phyloP scores from a whole-genome alignment of 2,113 vertebrate genomes.

The Ptyas mucosa region DNA sequence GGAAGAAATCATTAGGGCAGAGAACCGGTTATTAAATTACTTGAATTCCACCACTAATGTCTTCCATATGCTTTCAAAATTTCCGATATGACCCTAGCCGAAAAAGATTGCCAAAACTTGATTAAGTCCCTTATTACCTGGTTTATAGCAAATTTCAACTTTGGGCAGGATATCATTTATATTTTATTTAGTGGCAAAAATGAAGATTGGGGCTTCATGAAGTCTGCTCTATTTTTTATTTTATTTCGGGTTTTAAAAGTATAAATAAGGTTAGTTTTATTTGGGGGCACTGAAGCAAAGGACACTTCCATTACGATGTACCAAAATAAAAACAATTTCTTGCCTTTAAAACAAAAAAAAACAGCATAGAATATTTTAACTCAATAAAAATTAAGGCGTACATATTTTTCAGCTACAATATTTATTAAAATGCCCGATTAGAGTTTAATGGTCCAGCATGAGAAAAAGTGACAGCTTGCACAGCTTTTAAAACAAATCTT shows the following conservation, averaged over 20 bases:
- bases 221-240: neutral
- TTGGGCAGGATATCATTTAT: neutral
- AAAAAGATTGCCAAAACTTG: neutral
- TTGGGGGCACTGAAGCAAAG: neutral
- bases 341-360: neutral
- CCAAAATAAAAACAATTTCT: neutral
- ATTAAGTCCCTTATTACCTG: neutral
- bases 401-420: neutral
- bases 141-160: neutral
- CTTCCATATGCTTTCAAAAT: neutral
- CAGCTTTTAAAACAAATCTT: neutral
- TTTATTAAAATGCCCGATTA: neutral
- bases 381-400: neutral
- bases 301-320: neutral
- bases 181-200: neutral
- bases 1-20: too few relatives aligned
- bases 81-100: neutral
- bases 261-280: neutral
- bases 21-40: too few relatives aligned
- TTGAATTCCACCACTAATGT: too few relatives aligned
- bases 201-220: neutral
- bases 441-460: neutral
- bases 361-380: neutral
- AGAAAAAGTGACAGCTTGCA: neutral
- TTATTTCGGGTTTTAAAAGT: neutral